Conservation (phyloP, 2,797 vertebrate species). For the Coluber constrictor region DNA sequence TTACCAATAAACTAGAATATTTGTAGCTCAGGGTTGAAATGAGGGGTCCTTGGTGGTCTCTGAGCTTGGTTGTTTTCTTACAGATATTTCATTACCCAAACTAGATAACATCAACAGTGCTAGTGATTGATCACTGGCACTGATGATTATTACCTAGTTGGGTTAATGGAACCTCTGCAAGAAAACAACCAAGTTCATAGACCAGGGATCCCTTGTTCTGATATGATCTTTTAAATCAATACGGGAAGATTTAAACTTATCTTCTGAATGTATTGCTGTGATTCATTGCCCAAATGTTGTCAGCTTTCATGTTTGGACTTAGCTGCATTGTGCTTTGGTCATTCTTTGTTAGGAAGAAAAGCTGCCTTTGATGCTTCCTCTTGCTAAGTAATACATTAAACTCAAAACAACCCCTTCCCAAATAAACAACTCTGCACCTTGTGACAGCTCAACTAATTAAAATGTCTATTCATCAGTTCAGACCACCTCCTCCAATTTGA, state of each 20-base stretch:
- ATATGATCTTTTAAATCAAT: neutral
- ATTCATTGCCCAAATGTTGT: neutral
- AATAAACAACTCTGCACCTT: neutral
- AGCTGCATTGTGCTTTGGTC: neutral
- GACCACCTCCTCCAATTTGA: too few relatives aligned
- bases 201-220: neutral
- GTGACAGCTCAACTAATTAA: neutral
- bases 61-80: neutral
- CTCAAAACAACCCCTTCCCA: neutral
- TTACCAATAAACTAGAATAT: neutral
- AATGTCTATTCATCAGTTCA: neutral
- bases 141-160: neutral
- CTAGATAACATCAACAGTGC: neutral
- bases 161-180: neutral
- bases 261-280: neutral
- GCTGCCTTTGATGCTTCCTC: neutral
- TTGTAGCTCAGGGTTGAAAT: neutral
- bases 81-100: neutral
- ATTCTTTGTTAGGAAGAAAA: neutral
- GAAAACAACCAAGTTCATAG: neutral
- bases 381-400: neutral
- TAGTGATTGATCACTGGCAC: neutral
- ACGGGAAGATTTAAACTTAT: neutral
- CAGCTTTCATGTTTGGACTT: neutral
- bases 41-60: neutral